Evolutionary conservation across 2,888 invertebrate genomes (phyloP).

Genomic region (Oligia fasciuncula): DNA sequence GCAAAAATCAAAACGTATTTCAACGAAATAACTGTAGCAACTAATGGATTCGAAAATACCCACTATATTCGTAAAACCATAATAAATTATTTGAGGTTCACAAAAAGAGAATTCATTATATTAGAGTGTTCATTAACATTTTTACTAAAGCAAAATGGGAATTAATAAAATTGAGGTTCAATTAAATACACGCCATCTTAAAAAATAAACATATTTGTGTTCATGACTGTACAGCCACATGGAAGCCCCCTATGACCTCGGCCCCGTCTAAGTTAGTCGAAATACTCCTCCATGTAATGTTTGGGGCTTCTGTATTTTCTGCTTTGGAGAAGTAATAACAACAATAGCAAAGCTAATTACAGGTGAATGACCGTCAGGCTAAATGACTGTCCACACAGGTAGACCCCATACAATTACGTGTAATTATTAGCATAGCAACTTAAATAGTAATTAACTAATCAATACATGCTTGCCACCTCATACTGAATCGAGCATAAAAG

Average conservation of each 20-base stretch:
- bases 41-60: background rate
- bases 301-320: background rate
- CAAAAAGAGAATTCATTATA: background rate
- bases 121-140: background rate
- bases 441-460: conserved; percentile 44
- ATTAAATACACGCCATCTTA: background rate
- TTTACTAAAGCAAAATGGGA: background rate
- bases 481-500: conserved; percentile 24
- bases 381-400: conserved; percentile 5
- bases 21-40: background rate
- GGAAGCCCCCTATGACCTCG: background rate
- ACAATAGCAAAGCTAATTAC: conserved; percentile 21
- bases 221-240: background rate
- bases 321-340: conserved; percentile 11
- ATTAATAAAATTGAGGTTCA: background rate
- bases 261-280: background rate
- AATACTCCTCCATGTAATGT: conserved; percentile 6
- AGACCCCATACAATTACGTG: conserved; percentile 10
- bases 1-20: background rate
- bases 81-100: background rate
- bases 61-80: background rate
- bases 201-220: background rate
- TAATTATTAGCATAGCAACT: conserved; percentile 31
- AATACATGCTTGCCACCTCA: conserved; percentile 30
- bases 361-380: conserved; percentile 31